Base-by-base conservation (phyloP, 64 coral and sea anemone species). In the Cladopsammia gracilis region DNA sequence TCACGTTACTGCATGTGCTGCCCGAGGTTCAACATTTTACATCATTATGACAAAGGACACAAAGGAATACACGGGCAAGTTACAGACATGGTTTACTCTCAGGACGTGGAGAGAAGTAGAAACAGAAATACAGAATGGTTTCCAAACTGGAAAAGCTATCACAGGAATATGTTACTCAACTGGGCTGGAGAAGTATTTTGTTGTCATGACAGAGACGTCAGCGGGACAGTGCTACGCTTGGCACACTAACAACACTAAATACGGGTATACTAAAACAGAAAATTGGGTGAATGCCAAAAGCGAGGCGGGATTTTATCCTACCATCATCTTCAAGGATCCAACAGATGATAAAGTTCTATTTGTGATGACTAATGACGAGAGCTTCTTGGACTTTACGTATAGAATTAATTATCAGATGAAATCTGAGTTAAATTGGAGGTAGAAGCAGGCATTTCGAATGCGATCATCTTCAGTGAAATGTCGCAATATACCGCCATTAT, bases 101-200 rank as follows among this genome's bases (percentile, higher is more conserved):
- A 82, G 18, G 2, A 47, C 34, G 48, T 64, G 58, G 25, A 9
- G 0, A 15, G 7, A 48, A 6, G 59, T 42, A 64, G 3, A 6
- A 7, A 46, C 6, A 7, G 14, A 10, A 20, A 82, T 62, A 16
- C 16, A 20, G 26, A 4, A 64, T 3, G 7, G 16, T 5, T 60
- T 48, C 16, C 14, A 64, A 0, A 7, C 15, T 6, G 58, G 59
- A n/a, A 46, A 22, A 43, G 19, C 0, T 15, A 46, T 82, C 60
- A 62, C 78, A 45, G 78, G 59, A 46, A 64, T 81, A 42, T 81
- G 78, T 6, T 81, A 62, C 78, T 82, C 78, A 10, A 11, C 26
- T 64, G 78, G 58, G 5, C 57, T 22, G 57, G 12, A 12, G 14
- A 1, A 47, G 58, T 62, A 64, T 64, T 64, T 82, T 64, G 78